phyloP scores from a whole-genome alignment of 2,797 vertebrate species.

The Gymnopithys bicolor region DNA sequence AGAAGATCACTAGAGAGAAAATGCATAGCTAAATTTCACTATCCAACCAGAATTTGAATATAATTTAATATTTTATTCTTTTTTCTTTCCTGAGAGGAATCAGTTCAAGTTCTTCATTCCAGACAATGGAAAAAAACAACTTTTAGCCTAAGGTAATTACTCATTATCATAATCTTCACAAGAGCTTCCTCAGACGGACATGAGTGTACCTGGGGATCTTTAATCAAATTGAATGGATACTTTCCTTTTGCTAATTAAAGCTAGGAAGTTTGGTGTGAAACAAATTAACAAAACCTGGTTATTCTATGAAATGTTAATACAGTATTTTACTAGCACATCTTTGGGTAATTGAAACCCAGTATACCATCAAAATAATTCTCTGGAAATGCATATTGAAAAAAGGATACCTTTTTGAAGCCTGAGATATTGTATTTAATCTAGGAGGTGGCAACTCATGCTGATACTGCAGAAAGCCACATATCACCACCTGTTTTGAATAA shows the following conservation, averaged over 20 bases:
- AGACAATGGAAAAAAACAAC: conserved; percentile 35
- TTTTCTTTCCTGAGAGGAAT: conserved; percentile 26
- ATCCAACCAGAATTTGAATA: neutral
- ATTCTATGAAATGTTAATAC: conserved; percentile 48
- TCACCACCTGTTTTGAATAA: neutral
- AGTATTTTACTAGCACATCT: conserved; percentile 27
- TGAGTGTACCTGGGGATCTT: conserved; percentile 57
- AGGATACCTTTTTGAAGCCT: neutral
- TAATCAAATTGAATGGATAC: conserved; percentile 63
- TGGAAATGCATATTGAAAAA: neutral
- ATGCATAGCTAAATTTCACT: neutral
- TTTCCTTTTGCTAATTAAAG: conserved; percentile 70
- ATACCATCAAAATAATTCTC: neutral
- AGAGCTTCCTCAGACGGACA: conserved; percentile 62
- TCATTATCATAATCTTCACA: conserved; percentile 61
- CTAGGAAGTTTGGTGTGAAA: conserved; percentile 57
- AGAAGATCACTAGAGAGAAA: neutral
- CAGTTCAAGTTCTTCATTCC: conserved; percentile 22
- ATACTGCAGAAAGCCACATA: neutral
- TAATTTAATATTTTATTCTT: neutral
- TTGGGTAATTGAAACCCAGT: neutral
- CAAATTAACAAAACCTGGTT: conserved; percentile 65
- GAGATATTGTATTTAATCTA: neutral
- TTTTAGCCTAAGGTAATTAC: conserved; percentile 67
- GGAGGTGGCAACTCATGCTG: neutral